A percentile compares a stretch with the other conserved stretches of the same genome.
Conservation (phyloP, 2,113 vertebrate genomes). For the Toxotes jaculatrix region DNA sequence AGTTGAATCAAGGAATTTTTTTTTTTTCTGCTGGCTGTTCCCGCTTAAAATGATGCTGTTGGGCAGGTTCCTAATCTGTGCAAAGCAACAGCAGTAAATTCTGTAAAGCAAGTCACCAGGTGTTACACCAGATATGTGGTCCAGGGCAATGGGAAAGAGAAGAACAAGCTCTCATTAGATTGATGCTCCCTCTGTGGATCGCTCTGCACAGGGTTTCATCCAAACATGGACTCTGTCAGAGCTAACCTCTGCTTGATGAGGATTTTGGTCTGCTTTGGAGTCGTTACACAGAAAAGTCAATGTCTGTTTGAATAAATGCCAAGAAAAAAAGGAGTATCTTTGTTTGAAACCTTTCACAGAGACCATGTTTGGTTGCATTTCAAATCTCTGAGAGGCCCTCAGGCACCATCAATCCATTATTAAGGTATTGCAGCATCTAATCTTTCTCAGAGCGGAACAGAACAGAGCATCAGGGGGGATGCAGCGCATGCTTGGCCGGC, state of each 20-base stretch:
- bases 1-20: slow-evolving; percentile 12
- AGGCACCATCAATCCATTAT: slow-evolving; percentile 70
- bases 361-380: slow-evolving; percentile 73
- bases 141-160: neutral
- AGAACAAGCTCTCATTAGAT: slow-evolving; percentile 33
- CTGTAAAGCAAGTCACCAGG: slow-evolving; percentile 36
- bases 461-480: slow-evolving; percentile 30
- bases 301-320: slow-evolving; percentile 64
- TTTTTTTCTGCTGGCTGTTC: neutral
- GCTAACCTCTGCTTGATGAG: slow-evolving; percentile 53
- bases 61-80: slow-evolving; percentile 26
- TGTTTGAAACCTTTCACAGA: slow-evolving; percentile 52
- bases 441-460: slow-evolving; percentile 53
- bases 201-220: slow-evolving; percentile 43
- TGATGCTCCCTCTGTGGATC: slow-evolving; percentile 36
- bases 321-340: slow-evolving; percentile 58
- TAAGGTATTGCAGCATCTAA: slow-evolving; percentile 72
- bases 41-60: slow-evolving; percentile 21
- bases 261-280: slow-evolving; percentile 48
- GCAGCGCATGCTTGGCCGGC: slow-evolving; percentile 43
- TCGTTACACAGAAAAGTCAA: slow-evolving; percentile 40
- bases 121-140: slow-evolving; percentile 31
- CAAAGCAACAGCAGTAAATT: slow-evolving; percentile 40
- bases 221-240: slow-evolving; percentile 57
- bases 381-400: slow-evolving; percentile 57